Percentiles rank a stretch among this genome's conserved stretches.
These are phyloP conservation scores for Poeciliopsis turrubarensis DNA, from an alignment of 2,113 vertebrate species.

Conservation along the genomic window DNA sequence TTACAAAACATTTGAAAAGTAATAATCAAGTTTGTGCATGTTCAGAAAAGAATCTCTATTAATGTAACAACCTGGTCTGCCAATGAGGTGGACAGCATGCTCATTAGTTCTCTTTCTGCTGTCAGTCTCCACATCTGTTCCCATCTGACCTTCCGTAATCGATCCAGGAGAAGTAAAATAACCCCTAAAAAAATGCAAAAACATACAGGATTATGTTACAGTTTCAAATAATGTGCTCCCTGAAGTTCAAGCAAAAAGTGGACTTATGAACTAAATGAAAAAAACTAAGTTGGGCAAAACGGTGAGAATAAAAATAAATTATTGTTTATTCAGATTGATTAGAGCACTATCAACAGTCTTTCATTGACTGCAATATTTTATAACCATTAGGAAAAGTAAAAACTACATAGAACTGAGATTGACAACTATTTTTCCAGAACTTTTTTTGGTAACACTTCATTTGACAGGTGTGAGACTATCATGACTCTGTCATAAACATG, in stretches of 20 bases:
- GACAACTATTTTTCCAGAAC: no score
- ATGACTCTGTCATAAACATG: no score
- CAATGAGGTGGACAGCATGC: slow-evolving; percentile 96
- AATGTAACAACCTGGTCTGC: slow-evolving; percentile 94
- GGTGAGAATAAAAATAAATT: no score
- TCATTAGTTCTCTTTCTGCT: slow-evolving; percentile 96
- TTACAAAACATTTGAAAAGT: background rate
- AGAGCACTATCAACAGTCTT: no score
- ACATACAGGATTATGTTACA: background rate
- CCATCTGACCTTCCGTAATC: slow-evolving; percentile 96
- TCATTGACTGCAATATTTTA: no score
- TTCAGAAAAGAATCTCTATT: background rate
- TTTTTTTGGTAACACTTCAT: no score
- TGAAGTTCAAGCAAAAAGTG: background rate
- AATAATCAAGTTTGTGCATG: background rate
- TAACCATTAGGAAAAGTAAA: no score
- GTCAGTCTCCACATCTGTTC: slow-evolving; percentile 99
- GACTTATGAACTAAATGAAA: no score
- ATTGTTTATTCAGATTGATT: no score
- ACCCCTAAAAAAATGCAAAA: slow-evolving; percentile 81
- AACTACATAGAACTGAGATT: no score
- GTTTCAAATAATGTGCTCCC: background rate
- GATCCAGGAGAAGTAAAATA: slow-evolving; percentile 93
- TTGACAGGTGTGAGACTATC: no score
- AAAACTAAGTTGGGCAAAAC: no score